Percentiles rank a stretch among this genome's conserved stretches.
Evolutionary conservation across 2,888 invertebrate species (phyloP).

Genomic region (Hyles lineata): DNA sequence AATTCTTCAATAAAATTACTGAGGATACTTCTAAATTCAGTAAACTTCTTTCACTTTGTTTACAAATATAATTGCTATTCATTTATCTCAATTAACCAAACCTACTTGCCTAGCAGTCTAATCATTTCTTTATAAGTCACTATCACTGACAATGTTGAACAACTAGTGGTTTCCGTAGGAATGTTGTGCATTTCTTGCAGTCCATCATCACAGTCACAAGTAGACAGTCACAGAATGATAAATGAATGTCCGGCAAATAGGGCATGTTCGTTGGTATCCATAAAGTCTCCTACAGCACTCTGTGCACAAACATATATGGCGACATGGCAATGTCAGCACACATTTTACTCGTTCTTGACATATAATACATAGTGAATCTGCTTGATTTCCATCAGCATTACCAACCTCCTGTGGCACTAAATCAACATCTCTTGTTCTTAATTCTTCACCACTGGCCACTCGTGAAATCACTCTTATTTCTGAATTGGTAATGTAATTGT

Average conservation of each 20-base stretch:
- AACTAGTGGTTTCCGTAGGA: slow-evolving; percentile 23
- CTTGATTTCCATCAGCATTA: slow-evolving; percentile 57
- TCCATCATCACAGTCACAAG: slow-evolving; percentile 59
- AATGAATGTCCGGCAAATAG: slow-evolving; percentile 83
- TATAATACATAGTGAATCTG: slow-evolving; percentile 80
- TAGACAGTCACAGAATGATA: slow-evolving; percentile 84
- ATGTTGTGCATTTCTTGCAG: slow-evolving; percentile 31
- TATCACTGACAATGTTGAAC: not conserved
- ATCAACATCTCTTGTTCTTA: slow-evolving; percentile 51
- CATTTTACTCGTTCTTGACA: slow-evolving; percentile 84
- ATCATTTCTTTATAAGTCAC: not conserved
- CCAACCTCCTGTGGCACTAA: slow-evolving; percentile 45
- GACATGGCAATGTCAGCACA: slow-evolving; percentile 83
- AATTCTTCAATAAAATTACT: too few relatives aligned
- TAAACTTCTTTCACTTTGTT: too few relatives aligned
- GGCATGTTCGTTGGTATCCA: slow-evolving; percentile 80
- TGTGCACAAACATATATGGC: slow-evolving; percentile 83
- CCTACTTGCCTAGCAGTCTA: not conserved
- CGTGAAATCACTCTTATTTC: slow-evolving; percentile 70
- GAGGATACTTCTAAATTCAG: too few relatives aligned
- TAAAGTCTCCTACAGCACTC: slow-evolving; percentile 80
- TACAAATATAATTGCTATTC: too few relatives aligned
- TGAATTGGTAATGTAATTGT: slow-evolving; percentile 73
- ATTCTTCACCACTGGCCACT: slow-evolving; percentile 62
- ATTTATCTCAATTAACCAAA: too few relatives aligned